These are phyloP conservation scores for Nerophis lumbriciformis DNA, from an alignment of 2,113 vertebrate species.

Conservation along the genomic window DNA sequence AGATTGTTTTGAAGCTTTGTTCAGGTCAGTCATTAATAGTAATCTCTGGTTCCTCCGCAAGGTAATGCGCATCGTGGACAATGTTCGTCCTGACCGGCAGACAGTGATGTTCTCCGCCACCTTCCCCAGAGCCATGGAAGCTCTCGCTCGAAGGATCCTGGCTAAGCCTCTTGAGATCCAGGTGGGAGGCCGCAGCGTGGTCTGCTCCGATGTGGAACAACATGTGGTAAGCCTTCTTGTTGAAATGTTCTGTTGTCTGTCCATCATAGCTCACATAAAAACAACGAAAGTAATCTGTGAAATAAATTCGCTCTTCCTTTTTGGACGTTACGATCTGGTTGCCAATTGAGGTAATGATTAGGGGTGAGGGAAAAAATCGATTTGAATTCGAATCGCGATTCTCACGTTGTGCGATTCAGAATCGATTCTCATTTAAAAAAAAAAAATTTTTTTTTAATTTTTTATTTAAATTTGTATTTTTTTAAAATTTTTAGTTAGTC, in stretches of 20 bases:
- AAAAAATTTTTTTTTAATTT: no score
- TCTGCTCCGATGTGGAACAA: conserved; percentile 96
- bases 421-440: no score
- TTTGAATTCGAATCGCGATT: no score
- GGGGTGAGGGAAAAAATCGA: no score
- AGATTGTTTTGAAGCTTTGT: not conserved
- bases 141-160: conserved; percentile 90
- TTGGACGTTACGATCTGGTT: no score
- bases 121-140: conserved; percentile 97
- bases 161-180: conserved; percentile 93
- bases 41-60: conserved; percentile 34
- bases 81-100: conserved; percentile 92
- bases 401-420: no score
- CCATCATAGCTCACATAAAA: no score
- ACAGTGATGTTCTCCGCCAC: conserved; percentile 99
- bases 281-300: no score
- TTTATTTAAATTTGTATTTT: no score
- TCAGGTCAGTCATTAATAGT: not conserved
- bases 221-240: conserved; percentile 78
- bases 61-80: conserved; percentile 99
- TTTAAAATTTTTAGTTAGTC: no score
- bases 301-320: no score
- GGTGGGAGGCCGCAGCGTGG: conserved; percentile 94
- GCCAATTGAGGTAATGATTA: no score
- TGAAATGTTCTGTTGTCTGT: not conserved